Percentiles rank a stretch among this genome's conserved stretches.
These are phyloP conservation scores for Aurelia coerulea DNA, from an alignment of 30 jellyfish, hydroid and myxozoan species.

Conservation along the genomic window DNA sequence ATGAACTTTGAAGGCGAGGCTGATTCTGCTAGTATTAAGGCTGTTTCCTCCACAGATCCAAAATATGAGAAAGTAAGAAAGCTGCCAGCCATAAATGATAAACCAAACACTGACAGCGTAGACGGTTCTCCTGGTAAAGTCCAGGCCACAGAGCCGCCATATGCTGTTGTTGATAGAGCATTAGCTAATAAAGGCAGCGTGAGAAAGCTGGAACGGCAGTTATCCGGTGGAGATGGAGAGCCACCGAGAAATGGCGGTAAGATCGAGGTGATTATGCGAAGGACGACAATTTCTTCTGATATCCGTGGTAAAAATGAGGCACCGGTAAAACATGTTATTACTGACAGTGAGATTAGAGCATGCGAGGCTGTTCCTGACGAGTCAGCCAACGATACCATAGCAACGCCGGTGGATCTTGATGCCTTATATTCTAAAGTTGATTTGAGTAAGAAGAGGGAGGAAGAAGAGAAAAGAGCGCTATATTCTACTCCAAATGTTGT, in stretches of 20 bases:
- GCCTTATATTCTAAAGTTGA: conserved; percentile 65
- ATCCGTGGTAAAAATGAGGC: not conserved
- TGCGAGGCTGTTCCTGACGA: not conserved
- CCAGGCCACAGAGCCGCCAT: conserved; percentile 15
- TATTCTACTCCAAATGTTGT: conserved; percentile 51
- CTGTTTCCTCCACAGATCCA: conserved; percentile 26
- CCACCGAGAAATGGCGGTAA: not conserved
- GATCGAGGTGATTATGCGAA: not conserved
- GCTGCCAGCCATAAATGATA: not conserved
- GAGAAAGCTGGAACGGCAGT: not conserved
- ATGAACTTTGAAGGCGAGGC: not conserved
- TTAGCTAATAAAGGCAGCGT: not conserved
- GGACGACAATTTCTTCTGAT: conserved; percentile 2
- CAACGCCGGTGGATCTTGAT: conserved; percentile 12
- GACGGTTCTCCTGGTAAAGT: not conserved
- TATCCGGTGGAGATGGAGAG: not conserved
- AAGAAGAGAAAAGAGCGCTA: conserved; percentile 42
- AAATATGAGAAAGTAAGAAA: conserved; percentile 32
- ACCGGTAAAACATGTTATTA: not conserved
- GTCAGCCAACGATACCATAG: not conserved
- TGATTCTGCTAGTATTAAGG: not conserved
- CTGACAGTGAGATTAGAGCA: not conserved
- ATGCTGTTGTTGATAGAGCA: not conserved
- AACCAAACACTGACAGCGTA: not conserved
- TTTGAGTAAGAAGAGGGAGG: conserved; percentile 46